Base-by-base conservation (phyloP, 2,113 vertebrate species). In the Phoxinus phoxinus region DNA sequence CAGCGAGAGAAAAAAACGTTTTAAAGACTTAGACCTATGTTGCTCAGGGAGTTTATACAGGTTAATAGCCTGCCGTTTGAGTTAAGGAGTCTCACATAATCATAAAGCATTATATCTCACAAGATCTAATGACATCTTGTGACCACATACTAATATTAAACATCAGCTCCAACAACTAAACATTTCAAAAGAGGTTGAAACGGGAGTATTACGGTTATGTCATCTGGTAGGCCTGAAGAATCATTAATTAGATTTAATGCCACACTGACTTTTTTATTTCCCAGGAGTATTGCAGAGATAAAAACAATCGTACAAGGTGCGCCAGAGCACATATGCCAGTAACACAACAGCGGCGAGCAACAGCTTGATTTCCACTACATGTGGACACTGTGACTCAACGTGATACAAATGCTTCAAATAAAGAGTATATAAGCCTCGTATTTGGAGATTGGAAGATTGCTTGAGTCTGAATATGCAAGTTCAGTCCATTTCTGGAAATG, bases 211-310 rank as follows among this genome's bases (percentile, higher is more conserved):
- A 37, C 21, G 59, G 53, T 61, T 59, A 65, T 15, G 63, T 69
- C 44, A 51, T 15, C 27, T 13, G 44, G 27, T n/a, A 4, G 15
- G 6, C 44, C 44, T 21, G 80, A 7, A 53, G 44, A 82, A 81
- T 15, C 44, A 35, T 82, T 82, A 69, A 82, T 82, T 82, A 69
- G 63, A 82, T 82, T 53, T 53, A 82, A 69, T 82, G 63, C 25
- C 85, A 87, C 87, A 88, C 74, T 90, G 85, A 87, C 91, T 84
- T 91, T 89, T 88, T 84, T 90, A 75, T 30, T 53, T 81, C 85
- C 85, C 77, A 71, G 4, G 32, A 65, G 65, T 3, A n/a, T 32
- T 44, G 75, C 44, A 51, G 44, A 69, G 44, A 69, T 69, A 69
- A 82, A 67, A 81, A 81, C 58, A 63, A 73, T 15, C 10, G 23